Evolutionary conservation across 1,140 invertebrate species (phyloP).

Genomic region (Bombus cullumanus): DNA sequence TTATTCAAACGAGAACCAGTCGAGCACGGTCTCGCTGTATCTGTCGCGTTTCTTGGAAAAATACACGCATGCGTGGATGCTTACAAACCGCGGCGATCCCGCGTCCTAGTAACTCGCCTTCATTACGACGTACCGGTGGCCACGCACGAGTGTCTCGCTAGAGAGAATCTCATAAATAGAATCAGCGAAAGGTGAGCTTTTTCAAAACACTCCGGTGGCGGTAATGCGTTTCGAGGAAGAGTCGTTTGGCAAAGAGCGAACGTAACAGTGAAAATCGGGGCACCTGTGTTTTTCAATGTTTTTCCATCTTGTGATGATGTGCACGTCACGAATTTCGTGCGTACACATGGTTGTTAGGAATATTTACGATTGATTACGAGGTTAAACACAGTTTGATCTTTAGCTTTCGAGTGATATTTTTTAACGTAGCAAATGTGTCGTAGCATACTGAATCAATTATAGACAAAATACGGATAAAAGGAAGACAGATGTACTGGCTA

Average conservation of each 20-base stretch:
- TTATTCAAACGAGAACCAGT: slow-evolving; percentile 68
- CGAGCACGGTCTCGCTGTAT: slow-evolving; percentile 4
- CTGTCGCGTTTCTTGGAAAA: slow-evolving; percentile 39
- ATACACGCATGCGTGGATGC: slow-evolving; percentile 30
- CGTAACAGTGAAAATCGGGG: background rate
- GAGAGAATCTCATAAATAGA: slow-evolving; percentile 38
- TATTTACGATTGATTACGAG: no score
- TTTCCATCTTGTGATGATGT: background rate
- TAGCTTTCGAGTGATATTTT: background rate
- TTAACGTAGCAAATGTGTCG: no score
- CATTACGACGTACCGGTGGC: slow-evolving; percentile 44
- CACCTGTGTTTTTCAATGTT: background rate
- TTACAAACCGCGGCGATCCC: background rate
- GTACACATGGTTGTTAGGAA: no score
- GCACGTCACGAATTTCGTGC: background rate
- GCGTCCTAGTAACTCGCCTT: slow-evolving; percentile 49
- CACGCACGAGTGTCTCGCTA: background rate
- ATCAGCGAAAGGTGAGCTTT: slow-evolving; percentile 33
- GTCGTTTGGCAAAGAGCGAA: slow-evolving; percentile 17
- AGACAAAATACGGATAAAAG: no score
- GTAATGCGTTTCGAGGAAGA: slow-evolving; percentile 9
- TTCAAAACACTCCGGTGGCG: slow-evolving; percentile 9
- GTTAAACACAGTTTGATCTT: background rate
- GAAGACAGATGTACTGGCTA: no score
- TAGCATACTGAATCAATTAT: no score